Base-by-base conservation (phyloP, 2,113 vertebrate species). In the Hippocampus guttulatus region DNA sequence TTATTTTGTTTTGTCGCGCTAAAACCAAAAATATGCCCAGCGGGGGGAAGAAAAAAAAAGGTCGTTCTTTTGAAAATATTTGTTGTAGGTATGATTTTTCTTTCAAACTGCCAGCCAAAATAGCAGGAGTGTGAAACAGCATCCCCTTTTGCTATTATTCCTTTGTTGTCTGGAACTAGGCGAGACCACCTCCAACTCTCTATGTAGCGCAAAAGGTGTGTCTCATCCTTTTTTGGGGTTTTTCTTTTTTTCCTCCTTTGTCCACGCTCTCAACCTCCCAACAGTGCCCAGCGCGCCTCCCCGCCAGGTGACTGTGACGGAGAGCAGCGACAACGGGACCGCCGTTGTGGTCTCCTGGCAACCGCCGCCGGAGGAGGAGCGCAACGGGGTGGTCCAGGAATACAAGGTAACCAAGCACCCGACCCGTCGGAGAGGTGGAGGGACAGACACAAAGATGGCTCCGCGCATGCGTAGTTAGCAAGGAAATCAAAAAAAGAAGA, bases 301-400 rank as follows among this genome's bases (percentile, higher is more conserved):
- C 57, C 94, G 93, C 73, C 93, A 93, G 51, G 96, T 99, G 75
- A 95, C 94, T 2, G 94, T 99, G 8, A 94, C 91, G 0, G 96
- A 95, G 88, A 96, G 94, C n/a, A 94, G 95, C 67, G 96, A 94
- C 85, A 98, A 98, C 33, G 94, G 94, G 64, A 98, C 96, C 1
- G 93, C 95, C 61, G 92, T 98, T 83, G 89, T 97, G 75, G 94
- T 99, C 71, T 94, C 94, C 76, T 99, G 97, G 97, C 95, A 96
- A 91, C 95, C 97, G 0, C 97, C 97, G 70, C 97, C 95, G 3
- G 95, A 96, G 81, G 96, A 95, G 66, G 94, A 94, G 63, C 95
- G 93, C 55, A 99, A 99, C 57, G 97, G 97, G 66, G 92, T 96
- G 91, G 94, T 99, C 75, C 96, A 96, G 69, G 97, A 99, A 68